Conservation (phyloP, 2,797 vertebrate species). For the Adelosebastes latens region DNA sequence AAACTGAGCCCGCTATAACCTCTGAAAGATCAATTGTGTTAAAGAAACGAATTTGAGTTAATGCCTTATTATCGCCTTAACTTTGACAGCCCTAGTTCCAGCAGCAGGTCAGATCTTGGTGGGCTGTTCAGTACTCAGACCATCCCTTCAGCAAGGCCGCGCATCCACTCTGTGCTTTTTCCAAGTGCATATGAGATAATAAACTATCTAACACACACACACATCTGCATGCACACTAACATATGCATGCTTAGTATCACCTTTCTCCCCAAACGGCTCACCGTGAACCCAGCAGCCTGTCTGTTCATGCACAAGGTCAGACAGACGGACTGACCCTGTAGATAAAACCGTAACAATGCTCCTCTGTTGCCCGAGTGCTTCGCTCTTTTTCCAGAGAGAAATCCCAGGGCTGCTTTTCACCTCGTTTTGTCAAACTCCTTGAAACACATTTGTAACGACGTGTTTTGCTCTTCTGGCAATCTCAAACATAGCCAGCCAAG, state of each 20-base stretch:
- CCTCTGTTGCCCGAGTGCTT: conserved; percentile 15
- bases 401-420: conserved; percentile 49
- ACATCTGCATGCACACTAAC: neutral
- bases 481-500: conserved; percentile 31
- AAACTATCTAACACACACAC: conserved; percentile 9
- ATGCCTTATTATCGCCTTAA: no score
- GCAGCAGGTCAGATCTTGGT: conserved; percentile 48
- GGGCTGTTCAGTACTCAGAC: conserved; percentile 10
- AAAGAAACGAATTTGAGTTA: no score
- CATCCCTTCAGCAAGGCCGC: conserved; percentile 51
- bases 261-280: conserved; percentile 12
- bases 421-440: conserved; percentile 41
- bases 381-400: conserved; percentile 40
- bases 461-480: conserved; percentile 44
- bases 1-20: no score
- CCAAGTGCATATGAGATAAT: conserved; percentile 46
- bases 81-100: neutral
- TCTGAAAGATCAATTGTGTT: no score
- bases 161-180: conserved; percentile 1
- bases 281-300: conserved; percentile 16
- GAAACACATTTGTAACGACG: conserved; percentile 49
- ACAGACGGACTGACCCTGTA: conserved; percentile 24
- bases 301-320: conserved; percentile 49
- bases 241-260: neutral
- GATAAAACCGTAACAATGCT: conserved; percentile 41